Conservation (phyloP, 92 coral and sea anemone genomes). For the Epizoanthus rinbou region DNA sequence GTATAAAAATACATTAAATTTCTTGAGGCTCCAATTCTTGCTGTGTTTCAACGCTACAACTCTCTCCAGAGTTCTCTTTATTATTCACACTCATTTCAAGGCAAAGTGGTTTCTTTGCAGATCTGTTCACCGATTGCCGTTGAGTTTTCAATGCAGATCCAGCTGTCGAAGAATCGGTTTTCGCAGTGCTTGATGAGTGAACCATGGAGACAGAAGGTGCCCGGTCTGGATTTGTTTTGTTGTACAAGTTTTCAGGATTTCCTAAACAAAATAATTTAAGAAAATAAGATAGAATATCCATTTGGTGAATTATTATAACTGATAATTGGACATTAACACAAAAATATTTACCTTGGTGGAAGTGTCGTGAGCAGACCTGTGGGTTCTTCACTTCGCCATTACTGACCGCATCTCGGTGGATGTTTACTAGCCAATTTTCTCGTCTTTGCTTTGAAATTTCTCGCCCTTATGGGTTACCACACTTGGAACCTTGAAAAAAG, state of each 20-base stretch:
- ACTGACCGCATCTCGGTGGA: conserved; percentile 55
- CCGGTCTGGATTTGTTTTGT: conserved; percentile 58
- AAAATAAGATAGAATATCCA: not conserved
- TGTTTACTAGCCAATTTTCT: conserved; percentile 61
- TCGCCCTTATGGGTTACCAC: conserved; percentile 54
- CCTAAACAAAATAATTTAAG: conserved; percentile 40
- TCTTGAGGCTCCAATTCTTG: no score
- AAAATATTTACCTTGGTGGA: conserved; percentile 46
- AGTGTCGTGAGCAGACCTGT: conserved; percentile 61
- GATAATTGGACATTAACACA: not conserved
- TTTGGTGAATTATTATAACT: not conserved
- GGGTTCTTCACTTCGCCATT: conserved; percentile 60
- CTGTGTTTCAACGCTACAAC: no score
- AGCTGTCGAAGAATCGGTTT: not conserved
- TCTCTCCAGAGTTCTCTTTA: no score
- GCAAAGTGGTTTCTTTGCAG: no score
- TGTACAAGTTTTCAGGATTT: conserved; percentile 43
- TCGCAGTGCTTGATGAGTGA: no score
- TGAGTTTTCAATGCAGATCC: no score
- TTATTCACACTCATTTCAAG: no score
- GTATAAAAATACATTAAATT: no score
- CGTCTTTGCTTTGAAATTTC: conserved; percentile 49
- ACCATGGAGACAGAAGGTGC: not conserved
- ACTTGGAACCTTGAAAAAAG: conserved; percentile 46
- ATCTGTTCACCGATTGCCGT: no score